These are phyloP conservation scores for Hypolimnas misippus DNA, from an alignment of 2,888 invertebrate genomes.

Conservation along the genomic window DNA sequence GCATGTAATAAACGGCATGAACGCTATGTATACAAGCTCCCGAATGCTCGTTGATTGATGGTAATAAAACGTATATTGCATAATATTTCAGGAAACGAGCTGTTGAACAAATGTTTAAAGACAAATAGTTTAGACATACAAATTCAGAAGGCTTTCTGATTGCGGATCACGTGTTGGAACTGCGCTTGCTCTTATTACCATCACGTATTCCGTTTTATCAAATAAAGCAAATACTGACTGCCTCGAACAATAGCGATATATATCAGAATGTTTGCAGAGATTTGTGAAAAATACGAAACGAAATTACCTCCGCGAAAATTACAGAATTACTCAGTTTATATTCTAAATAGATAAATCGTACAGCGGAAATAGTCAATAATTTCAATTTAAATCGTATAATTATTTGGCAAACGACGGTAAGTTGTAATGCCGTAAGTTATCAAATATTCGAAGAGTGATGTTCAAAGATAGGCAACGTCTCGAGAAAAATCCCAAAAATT, in stretches of 20 bases:
- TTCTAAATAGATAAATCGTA: not conserved
- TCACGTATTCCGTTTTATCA: slow-evolving; percentile 9
- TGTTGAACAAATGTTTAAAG: slow-evolving; percentile 3
- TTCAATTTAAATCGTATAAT: not conserved
- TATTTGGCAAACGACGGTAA: not conserved
- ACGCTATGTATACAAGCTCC: not conserved
- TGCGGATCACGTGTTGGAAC: slow-evolving; percentile 4
- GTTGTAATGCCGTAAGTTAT: not conserved
- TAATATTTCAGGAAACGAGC: not conserved
- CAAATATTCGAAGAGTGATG: not conserved
- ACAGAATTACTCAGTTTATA: too few species aligned
- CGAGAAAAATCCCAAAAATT: not conserved
- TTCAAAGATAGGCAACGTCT: not conserved
- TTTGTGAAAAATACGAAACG: not conserved
- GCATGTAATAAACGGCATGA: not conserved
- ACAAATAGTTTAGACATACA: not conserved
- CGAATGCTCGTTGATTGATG: not conserved
- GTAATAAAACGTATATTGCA: not conserved
- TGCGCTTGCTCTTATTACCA: not conserved
- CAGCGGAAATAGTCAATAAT: not conserved
- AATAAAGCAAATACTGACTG: slow-evolving; percentile 2
- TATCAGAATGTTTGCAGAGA: not conserved
- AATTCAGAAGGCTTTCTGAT: not conserved
- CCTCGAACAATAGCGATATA: slow-evolving; percentile 12
- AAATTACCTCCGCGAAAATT: not conserved